Conservation (phyloP, 2,797 vertebrate genomes). For the Chrysocyon brachyurus region DNA sequence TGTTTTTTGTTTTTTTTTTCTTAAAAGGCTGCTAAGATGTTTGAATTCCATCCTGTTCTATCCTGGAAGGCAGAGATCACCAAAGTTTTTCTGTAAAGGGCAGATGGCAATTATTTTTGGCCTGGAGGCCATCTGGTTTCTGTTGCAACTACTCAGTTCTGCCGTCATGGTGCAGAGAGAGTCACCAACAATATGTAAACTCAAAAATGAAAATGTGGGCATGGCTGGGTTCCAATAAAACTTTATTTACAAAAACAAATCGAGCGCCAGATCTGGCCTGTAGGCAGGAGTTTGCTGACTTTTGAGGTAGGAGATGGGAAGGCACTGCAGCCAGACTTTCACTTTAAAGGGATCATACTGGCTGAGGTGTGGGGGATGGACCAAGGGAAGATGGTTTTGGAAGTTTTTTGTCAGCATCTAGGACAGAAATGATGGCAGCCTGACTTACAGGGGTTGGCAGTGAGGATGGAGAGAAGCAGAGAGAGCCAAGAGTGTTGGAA, state of each 20-base stretch:
- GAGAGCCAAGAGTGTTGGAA: neutral
- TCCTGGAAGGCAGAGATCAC: neutral
- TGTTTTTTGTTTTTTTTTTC: too few relatives aligned
- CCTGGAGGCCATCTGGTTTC: neutral
- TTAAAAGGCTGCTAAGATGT: neutral
- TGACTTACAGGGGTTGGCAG: neutral
- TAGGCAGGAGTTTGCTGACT: neutral
- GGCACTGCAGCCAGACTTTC: neutral
- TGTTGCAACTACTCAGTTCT: neutral
- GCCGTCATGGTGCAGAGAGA: neutral
- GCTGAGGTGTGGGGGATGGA: neutral
- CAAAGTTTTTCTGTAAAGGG: neutral
- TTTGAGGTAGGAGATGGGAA: neutral
- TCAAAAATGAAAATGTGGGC: neutral
- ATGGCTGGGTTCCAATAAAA: neutral
- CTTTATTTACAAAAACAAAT: neutral
- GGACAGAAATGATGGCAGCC: neutral
- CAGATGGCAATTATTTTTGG: neutral
- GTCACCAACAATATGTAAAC: neutral
- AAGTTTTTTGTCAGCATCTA: neutral
- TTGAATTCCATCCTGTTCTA: neutral
- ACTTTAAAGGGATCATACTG: neutral
- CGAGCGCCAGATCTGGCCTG: neutral
- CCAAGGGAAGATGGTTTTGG: rapidly evolving
- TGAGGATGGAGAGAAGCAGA: neutral